Base-by-base conservation (phyloP, 1,140 invertebrate genomes). In the Drosophila nikananu region DNA sequence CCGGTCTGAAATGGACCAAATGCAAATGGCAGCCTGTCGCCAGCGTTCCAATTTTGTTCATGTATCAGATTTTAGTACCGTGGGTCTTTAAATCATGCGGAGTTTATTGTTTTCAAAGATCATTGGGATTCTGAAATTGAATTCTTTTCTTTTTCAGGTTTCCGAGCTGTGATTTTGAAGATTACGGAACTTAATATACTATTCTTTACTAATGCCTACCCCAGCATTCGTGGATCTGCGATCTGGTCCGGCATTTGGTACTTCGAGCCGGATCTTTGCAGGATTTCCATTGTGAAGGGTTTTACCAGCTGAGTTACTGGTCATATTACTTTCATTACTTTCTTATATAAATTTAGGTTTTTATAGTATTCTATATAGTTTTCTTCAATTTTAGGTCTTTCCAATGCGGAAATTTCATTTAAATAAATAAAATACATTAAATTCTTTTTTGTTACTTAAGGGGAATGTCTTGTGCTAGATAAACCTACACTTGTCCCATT, bases 1-100 rank as follows among this genome's bases (percentile, higher is more conserved):
- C 7, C 19, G 35, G 27, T 27, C 49, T 17, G 39, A 35, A 71
- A 27, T 71, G 63, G 44, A 70, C 64, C 73, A 78, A 87, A 90
- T 90, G 84, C 84, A 89, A 89, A 87, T 87, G 84, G 84, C 84
- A 89, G 81, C 58, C 78, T 65, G 81, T 81, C 84, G 81, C 70
- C 62, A 48, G 48, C 81, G 77, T 59, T 78, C 81, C 86, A 81
- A 78, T 89, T 87, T 87, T 0, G 41, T 42, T 60, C 59, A 27
- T 83, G 64, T 81, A 81, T 86, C 66, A 73, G 54, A 64, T 81
- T 66, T 74, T 59, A 35, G 41, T 59, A 64, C 67, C 68, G 30
- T 52, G 15, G 12, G 19, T 1, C 3, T 2, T 4, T 3, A 5
- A 12, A 25, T 21, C 12, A 37, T 0, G 1, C 5, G 0, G 13